These are phyloP conservation scores for Heliothis peltigera DNA, from an alignment of 2,888 invertebrate species.

Conservation along the genomic window DNA sequence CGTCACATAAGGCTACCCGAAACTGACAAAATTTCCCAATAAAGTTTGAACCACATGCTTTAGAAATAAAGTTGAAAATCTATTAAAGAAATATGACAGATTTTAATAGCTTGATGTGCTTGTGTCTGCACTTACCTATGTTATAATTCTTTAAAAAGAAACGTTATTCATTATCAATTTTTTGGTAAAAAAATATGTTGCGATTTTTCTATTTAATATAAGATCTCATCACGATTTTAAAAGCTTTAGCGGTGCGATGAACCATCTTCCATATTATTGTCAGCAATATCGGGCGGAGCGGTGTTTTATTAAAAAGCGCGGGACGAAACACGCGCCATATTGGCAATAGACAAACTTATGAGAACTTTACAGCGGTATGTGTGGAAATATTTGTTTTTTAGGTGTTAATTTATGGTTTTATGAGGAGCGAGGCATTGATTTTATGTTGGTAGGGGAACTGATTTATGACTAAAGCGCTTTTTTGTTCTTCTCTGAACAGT, in stretches of 20 bases:
- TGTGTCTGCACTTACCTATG: no score
- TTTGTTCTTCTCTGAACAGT: no score
- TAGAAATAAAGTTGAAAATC: no score
- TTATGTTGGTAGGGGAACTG: neutral
- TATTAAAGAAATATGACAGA: no score
- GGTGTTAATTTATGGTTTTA: slow-evolving; percentile 26
- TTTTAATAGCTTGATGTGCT: no score
- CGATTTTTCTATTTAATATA: slow-evolving; percentile 34
- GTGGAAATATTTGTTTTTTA: slow-evolving; percentile 14
- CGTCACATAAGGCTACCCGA: no score
- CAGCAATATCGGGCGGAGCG: slow-evolving; percentile 34
- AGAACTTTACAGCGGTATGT: slow-evolving; percentile 45
- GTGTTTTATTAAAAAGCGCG: slow-evolving; percentile 62
- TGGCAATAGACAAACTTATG: slow-evolving; percentile 58
- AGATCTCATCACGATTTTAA: slow-evolving; percentile 47
- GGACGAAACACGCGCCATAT: slow-evolving; percentile 52
- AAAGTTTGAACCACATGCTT: no score
- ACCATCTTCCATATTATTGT: slow-evolving; percentile 48
- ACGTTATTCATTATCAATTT: neutral
- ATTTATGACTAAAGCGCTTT: no score
- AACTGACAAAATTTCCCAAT: no score
- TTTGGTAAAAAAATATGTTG: slow-evolving; percentile 8
- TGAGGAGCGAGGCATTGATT: neutral
- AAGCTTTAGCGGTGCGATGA: slow-evolving; percentile 34
- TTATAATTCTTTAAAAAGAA: no score